Evolutionary conservation across 2,797 vertebrate species (phyloP).

Genomic region (Bovichtus variegatus): DNA sequence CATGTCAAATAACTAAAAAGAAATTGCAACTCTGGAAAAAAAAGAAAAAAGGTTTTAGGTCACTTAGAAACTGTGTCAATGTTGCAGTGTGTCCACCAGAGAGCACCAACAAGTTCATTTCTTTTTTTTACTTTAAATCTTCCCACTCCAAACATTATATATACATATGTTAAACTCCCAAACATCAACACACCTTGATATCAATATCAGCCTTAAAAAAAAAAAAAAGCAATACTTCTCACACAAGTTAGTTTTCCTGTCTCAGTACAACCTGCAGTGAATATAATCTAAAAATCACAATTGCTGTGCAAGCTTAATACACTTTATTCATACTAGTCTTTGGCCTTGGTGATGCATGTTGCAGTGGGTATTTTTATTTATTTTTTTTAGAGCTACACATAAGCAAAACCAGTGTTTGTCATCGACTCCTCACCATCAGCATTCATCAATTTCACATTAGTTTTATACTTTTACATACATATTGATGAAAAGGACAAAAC

Average conservation of each 20-base stretch:
- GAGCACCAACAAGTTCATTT: too few relatives aligned
- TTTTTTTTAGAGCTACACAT: not conserved
- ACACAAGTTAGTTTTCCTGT: not conserved
- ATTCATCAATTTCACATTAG: not conserved
- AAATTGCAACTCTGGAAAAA: too few relatives aligned
- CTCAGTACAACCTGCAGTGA: not conserved
- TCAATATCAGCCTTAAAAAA: not conserved
- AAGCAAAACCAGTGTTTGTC: not conserved
- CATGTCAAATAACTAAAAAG: too few relatives aligned
- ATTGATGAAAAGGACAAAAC: too few relatives aligned
- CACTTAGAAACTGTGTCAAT: too few relatives aligned
- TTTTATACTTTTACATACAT: not conserved
- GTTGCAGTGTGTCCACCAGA: too few relatives aligned
- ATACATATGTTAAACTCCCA: too few relatives aligned
- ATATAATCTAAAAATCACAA: constrained; percentile 5
- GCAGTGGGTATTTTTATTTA: not conserved
- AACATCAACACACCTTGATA: not conserved
- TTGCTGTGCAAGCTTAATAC: not conserved
- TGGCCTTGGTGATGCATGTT: not conserved
- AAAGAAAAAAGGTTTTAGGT: too few relatives aligned
- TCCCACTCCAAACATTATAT: too few relatives aligned
- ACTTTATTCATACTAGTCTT: not conserved
- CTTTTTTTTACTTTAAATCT: too few relatives aligned
- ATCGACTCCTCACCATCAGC: not conserved
- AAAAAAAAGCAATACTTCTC: too few relatives aligned